Percentiles rank a stretch among this genome's conserved stretches.
Evolutionary conservation across 2,113 vertebrate species (phyloP).

Genomic region (Hydrolagus affinis): DNA sequence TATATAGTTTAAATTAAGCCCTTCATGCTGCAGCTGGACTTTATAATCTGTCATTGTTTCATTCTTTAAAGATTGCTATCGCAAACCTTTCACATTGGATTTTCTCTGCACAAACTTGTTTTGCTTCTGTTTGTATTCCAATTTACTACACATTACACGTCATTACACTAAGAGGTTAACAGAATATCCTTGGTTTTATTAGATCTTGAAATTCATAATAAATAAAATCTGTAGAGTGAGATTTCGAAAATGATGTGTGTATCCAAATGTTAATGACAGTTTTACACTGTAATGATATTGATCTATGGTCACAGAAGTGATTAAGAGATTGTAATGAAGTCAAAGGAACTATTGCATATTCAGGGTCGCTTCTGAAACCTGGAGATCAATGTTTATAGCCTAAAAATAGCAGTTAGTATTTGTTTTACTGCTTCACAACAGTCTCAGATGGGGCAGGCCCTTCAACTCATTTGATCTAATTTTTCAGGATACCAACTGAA

Average conservation of each 20-base stretch:
- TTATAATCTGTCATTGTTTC: not conserved
- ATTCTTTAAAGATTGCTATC: not conserved
- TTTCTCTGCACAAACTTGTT: not conserved
- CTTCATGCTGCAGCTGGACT: not conserved
- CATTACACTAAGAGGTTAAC: too few relatives aligned
- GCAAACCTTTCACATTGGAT: not conserved
- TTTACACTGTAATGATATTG: not conserved
- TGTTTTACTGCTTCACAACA: slow-evolving; percentile 13
- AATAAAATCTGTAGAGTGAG: not conserved
- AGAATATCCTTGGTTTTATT: not conserved
- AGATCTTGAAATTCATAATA: not conserved
- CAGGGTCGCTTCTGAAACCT: slow-evolving; percentile 2
- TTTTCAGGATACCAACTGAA: too few relatives aligned
- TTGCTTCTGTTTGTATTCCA: too few relatives aligned
- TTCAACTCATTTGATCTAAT: too few relatives aligned
- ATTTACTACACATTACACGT: too few relatives aligned
- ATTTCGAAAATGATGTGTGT: not conserved
- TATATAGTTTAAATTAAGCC: not conserved
- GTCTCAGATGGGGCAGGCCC: too few relatives aligned
- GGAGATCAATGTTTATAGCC: slow-evolving; percentile 15
- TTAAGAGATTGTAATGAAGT: not conserved
- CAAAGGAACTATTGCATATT: not conserved
- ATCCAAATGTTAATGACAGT: not conserved
- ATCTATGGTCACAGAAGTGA: not conserved
- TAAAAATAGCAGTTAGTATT: not conserved